These are phyloP conservation scores for Macrotrachela quadricornifera DNA, from an alignment of 1,140 invertebrate genomes.

Conservation along the genomic window DNA sequence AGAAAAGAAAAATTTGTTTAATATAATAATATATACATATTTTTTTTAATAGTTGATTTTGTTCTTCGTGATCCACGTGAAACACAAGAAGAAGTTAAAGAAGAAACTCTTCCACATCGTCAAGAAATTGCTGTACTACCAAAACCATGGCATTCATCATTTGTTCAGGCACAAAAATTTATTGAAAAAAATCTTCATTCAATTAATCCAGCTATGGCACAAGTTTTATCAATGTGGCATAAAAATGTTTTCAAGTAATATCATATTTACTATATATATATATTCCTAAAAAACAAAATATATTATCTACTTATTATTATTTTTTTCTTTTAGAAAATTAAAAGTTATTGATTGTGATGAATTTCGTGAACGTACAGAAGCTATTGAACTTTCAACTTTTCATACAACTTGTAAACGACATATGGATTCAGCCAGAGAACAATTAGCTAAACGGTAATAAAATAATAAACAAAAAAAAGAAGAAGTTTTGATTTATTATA, in stretches of 20 bases:
- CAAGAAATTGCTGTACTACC: constrained; percentile 43
- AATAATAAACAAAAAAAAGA: too few species aligned
- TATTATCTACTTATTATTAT: neutral
- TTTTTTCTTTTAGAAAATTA: constrained; percentile 25
- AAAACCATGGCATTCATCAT: constrained; percentile 39
- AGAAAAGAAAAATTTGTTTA: too few species aligned
- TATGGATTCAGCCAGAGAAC: constrained; percentile 32
- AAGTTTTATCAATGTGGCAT: constrained; percentile 58
- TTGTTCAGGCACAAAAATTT: constrained; percentile 29
- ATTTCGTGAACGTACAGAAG: constrained; percentile 28
- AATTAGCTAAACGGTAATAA: constrained; percentile 34
- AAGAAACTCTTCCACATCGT: constrained; percentile 20
- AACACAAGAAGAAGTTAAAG: constrained; percentile 17
- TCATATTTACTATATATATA: too few species aligned
- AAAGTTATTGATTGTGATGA: constrained; percentile 36
- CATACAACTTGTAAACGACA: constrained; percentile 34
- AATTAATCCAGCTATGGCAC: constrained; percentile 57
- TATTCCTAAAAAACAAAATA: too few species aligned
- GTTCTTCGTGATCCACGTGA: constrained; percentile 50
- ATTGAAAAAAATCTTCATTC: constrained; percentile 45
- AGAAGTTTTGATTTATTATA: too few species aligned
- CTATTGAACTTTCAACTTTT: constrained; percentile 31
- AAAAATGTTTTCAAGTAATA: constrained; percentile 43
- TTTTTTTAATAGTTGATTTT: constrained; percentile 49
- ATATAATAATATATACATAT: too few species aligned